Conservation (phyloP, 2,888 invertebrate species). For the Pristionchus entomophagus region DNA sequence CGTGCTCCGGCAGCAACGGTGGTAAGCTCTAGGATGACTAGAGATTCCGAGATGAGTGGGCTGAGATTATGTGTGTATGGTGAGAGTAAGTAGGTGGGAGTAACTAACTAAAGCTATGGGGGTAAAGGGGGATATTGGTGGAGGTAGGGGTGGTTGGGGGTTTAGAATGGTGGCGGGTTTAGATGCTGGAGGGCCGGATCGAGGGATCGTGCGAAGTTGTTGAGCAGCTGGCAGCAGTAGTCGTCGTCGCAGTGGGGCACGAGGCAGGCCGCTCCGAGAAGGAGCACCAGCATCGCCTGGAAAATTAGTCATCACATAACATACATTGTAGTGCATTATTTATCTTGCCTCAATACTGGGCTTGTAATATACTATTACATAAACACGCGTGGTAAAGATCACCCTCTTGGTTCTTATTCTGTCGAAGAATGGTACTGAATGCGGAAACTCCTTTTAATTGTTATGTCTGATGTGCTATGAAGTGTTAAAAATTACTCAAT, state of each 20-base stretch:
- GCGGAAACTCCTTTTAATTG: no score
- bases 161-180: slow-evolving; percentile 47
- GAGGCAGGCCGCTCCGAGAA: slow-evolving; percentile 92
- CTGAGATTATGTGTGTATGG: neutral
- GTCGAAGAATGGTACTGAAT: no score
- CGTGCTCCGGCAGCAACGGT: slow-evolving; percentile 40
- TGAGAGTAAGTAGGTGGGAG: neutral
- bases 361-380: no score
- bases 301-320: no score
- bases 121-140: neutral
- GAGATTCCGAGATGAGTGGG: neutral
- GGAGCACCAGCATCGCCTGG: slow-evolving; percentile 91
- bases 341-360: no score
- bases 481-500: no score
- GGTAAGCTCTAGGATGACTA: slow-evolving; percentile 43
- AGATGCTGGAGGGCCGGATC: slow-evolving; percentile 46
- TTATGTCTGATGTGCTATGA: no score
- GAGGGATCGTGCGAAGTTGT: slow-evolving; percentile 82
- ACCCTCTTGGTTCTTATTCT: no score
- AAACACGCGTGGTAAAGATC: neutral
- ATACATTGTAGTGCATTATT: no score
- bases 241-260: slow-evolving; percentile 89
- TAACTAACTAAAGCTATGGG: neutral
- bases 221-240: slow-evolving; percentile 88
- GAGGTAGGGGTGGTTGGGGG: neutral